phyloP scores from a whole-genome alignment of 2,888 invertebrate genomes.

The Criorhina ranunculi region DNA sequence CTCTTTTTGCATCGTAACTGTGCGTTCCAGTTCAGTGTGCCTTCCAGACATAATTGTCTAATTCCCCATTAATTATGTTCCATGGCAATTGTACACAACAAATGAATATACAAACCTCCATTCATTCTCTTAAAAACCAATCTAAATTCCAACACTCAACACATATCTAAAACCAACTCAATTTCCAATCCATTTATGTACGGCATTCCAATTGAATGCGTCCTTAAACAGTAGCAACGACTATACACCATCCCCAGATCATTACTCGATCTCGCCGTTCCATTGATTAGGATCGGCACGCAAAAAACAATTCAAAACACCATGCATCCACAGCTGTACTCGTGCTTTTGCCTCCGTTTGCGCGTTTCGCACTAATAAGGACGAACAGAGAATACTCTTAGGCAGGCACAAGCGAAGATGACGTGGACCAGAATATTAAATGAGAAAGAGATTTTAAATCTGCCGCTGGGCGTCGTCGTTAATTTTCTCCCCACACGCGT shows the following conservation, averaged over 20 bases:
- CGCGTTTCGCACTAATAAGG: constrained; percentile 80
- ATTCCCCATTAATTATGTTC: constrained; percentile 57
- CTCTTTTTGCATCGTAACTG: too few relatives aligned
- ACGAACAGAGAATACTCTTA: constrained; percentile 84
- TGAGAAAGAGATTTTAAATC: constrained; percentile 60
- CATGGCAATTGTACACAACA: constrained; percentile 23
- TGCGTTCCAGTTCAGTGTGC: constrained; percentile 8
- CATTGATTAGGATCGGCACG: constrained; percentile 72
- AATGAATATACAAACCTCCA: constrained; percentile 19
- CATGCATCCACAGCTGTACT: not conserved
- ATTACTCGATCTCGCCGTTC: constrained; percentile 63
- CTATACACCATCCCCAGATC: constrained; percentile 53
- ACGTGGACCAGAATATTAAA: constrained; percentile 76
- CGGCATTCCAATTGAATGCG: constrained; percentile 60
- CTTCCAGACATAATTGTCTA: constrained; percentile 35
- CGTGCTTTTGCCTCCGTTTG: constrained; percentile 10
- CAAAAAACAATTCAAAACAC: constrained; percentile 29
- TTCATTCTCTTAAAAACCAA: constrained; percentile 21
- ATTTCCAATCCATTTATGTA: constrained; percentile 69
- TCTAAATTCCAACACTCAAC: constrained; percentile 73
- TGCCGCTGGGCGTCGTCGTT: constrained; percentile 68
- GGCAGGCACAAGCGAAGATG: constrained; percentile 80
- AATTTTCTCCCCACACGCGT: constrained; percentile 48
- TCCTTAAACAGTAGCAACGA: constrained; percentile 51
- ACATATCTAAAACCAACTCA: constrained; percentile 66